These are phyloP conservation scores for Acrossocheilus fasciatus DNA, from an alignment of 2,797 vertebrate genomes.

Conservation along the genomic window DNA sequence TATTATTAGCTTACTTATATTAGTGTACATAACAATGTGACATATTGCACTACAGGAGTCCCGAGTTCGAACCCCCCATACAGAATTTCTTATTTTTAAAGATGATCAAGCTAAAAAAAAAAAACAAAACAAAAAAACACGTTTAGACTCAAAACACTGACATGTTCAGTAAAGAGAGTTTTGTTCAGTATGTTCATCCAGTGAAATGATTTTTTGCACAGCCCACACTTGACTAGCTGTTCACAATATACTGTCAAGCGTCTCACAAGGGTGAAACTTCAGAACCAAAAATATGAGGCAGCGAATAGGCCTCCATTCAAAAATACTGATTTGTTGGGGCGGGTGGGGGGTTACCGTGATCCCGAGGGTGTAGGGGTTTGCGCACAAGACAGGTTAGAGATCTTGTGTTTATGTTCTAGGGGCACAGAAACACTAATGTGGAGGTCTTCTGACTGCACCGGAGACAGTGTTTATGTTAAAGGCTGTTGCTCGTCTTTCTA, in stretches of 20 bases:
- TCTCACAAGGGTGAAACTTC: neutral
- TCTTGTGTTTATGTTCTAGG: conserved; percentile 33
- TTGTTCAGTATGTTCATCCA: neutral
- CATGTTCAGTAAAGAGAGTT: neutral
- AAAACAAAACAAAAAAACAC: neutral
- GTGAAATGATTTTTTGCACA: neutral
- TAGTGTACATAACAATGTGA: no score
- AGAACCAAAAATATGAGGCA: neutral
- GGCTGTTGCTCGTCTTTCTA: conserved; percentile 91
- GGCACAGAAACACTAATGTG: conserved; percentile 42
- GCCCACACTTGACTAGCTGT: neutral
- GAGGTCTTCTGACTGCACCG: conserved; percentile 48
- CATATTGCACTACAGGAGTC: no score
- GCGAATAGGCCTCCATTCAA: neutral
- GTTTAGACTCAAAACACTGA: neutral
- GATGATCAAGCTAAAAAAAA: neutral
- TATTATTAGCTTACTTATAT: no score
- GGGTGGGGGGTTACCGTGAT: neutral
- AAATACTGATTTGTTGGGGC: neutral
- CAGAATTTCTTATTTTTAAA: neutral
- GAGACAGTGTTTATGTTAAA: conserved; percentile 88
- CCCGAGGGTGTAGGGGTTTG: neutral
- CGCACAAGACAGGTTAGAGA: conserved; percentile 9
- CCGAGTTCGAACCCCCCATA: no score
- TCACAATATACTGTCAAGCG: neutral